These are phyloP conservation scores for Metalampra italica DNA, from an alignment of 2,888 invertebrate genomes.

Conservation along the genomic window DNA sequence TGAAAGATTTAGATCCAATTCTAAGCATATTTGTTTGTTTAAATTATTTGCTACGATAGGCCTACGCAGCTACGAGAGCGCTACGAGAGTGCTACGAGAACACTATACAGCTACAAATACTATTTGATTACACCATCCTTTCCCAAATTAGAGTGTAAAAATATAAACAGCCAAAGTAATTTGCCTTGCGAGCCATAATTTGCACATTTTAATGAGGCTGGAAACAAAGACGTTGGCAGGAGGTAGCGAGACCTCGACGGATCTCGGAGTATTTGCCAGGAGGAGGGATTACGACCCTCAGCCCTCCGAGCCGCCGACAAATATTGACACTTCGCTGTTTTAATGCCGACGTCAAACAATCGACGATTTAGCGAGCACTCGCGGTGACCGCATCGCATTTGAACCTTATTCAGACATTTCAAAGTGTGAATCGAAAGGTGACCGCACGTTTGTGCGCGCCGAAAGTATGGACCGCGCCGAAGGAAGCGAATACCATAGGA, in stretches of 20 bases:
- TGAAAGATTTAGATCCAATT: too few relatives aligned
- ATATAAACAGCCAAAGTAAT: neutral
- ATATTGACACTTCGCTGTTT: constrained; percentile 77
- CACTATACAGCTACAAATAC: too few relatives aligned
- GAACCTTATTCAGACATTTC: neutral
- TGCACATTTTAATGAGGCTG: constrained; percentile 46
- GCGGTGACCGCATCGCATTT: constrained; percentile 21
- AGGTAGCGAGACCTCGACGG: constrained; percentile 41
- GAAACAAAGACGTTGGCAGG: constrained; percentile 36
- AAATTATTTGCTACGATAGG: too few relatives aligned
- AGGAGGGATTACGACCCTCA: constrained; percentile 59
- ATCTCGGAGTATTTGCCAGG: constrained; percentile 60
- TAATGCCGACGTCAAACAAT: constrained; percentile 77
- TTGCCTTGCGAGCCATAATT: constrained; percentile 13
- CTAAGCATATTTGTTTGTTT: too few relatives aligned
- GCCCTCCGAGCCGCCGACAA: constrained; percentile 52
- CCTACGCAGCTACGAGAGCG: too few relatives aligned
- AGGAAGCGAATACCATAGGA: too few relatives aligned
- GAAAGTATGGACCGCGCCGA: too few relatives aligned
- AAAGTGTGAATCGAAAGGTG: too few relatives aligned
- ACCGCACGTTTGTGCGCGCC: too few relatives aligned
- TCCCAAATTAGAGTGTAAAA: too few relatives aligned
- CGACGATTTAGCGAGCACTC: constrained; percentile 55
- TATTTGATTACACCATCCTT: too few relatives aligned
- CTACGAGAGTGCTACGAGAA: too few relatives aligned